Base-by-base conservation (phyloP, 2,113 vertebrate species). In the Passer domesticus region DNA sequence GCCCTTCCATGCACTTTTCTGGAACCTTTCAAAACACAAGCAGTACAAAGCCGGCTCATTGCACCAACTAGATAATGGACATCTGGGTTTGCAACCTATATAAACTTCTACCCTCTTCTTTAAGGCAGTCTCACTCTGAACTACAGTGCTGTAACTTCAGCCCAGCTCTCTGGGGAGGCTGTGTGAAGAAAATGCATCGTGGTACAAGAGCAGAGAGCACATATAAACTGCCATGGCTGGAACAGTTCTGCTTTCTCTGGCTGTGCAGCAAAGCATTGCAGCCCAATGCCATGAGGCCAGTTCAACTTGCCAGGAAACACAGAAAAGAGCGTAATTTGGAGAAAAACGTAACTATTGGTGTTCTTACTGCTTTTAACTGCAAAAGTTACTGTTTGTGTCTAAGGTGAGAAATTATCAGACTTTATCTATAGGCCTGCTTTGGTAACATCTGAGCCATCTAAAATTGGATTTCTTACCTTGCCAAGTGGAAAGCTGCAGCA, bases 131-230 rank as follows among this genome's bases (percentile, higher is more conserved):
- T 56, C 17, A 24, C 27, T 72, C 35, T 64, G n/a, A 52, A 6
- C 4, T 30, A 44, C 47, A 41, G 39, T n/a, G 56, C 56, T 78
- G 52, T 53, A 56, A 68, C 24, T 75, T 53, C 27, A 19, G 37
- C n/a, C 37, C 6, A 56, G 66, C 24, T 85, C 49, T 31, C 28
- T 1, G 2, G 15, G 15, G 37, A 83, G 35, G 78, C 78, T 47
- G 31, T 0, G 0, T 39, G 79, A 76, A 43, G 67, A 44, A 46
- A 21, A 13, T 3, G 13, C 7, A 6, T 17, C 0, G 0, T 13
- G 23, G 58, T 59, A 46, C 21, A 55, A 55, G 20, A 69, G 43
- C n/a, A 76, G 62, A 14, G 8, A 90, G 63, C 70, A 84, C 56
- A n/a, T 9, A 31, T 15, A 10, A 64, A 25, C n/a, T 53, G 31